A percentile compares a stretch with the other conserved stretches of the same genome.
These are phyloP conservation scores for Drosophila equinoxialis DNA, from an alignment of 1,140 invertebrate species.

Conservation along the genomic window DNA sequence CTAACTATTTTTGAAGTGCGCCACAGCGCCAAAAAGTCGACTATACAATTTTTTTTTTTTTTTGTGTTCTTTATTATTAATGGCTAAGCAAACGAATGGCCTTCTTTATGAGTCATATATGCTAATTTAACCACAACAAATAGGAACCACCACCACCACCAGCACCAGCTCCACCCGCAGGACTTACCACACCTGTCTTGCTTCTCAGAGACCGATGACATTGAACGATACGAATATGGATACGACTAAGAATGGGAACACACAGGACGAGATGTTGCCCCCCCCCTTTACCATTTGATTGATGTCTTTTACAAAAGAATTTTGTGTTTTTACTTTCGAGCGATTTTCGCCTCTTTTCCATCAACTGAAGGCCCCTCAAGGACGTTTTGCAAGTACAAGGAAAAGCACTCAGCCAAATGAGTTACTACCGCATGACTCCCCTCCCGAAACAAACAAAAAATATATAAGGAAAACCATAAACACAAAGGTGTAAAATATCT, in stretches of 20 bases:
- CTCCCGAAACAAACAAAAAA: background rate
- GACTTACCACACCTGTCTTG: conserved; percentile 48
- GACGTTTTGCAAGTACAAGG: conserved; percentile 55
- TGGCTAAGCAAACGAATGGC: conserved; percentile 58
- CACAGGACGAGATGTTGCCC: background rate
- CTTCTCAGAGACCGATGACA: conserved; percentile 50
- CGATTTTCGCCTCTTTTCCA: conserved; percentile 26
- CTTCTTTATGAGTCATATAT: conserved; percentile 63
- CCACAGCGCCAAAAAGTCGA: conserved; percentile 52
- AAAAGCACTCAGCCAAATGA: conserved; percentile 79
- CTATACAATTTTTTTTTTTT: conserved; percentile 46
- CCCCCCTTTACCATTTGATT: conserved; percentile 40
- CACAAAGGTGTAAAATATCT: conserved; percentile 28
- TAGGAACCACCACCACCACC: background rate
- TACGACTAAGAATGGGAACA: conserved; percentile 22
- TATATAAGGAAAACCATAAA: background rate
- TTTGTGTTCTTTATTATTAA: conserved; percentile 59
- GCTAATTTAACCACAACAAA: conserved; percentile 68
- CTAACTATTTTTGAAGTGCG: conserved; percentile 56
- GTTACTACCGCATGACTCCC: conserved; percentile 33
- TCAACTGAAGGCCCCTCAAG: conserved; percentile 32
- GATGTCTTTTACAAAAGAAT: conserved; percentile 38
- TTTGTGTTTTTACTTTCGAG: conserved; percentile 43
- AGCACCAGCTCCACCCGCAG: background rate
- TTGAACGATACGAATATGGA: conserved; percentile 49